These are phyloP conservation scores for Musca vetustissima DNA, from an alignment of 1,140 invertebrate species.

Conservation along the genomic window DNA sequence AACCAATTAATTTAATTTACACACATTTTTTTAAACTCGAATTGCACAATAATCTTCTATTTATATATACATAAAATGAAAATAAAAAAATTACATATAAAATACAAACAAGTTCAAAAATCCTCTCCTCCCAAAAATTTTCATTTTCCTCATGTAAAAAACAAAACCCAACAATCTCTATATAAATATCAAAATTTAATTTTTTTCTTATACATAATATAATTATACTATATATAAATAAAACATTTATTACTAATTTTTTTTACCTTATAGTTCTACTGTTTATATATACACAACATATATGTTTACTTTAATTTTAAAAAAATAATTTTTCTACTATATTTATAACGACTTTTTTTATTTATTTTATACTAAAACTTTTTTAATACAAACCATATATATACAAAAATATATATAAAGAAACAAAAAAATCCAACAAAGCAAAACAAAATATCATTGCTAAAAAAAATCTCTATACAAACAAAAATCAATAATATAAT, in stretches of 20 bases:
- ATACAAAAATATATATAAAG: slow-evolving; percentile 46
- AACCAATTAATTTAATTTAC: background rate
- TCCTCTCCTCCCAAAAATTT: background rate
- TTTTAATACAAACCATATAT: slow-evolving; percentile 31
- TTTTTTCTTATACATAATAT: slow-evolving; percentile 15
- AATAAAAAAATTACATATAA: background rate
- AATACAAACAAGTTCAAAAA: slow-evolving; percentile 18
- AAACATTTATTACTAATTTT: background rate
- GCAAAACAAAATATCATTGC: slow-evolving; percentile 30
- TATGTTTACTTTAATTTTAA: too few relatives aligned
- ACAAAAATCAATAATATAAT: background rate
- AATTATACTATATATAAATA: slow-evolving; percentile 1
- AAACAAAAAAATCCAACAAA: slow-evolving; percentile 26
- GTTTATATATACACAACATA: too few relatives aligned
- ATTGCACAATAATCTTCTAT: slow-evolving; percentile 8
- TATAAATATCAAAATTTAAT: background rate
- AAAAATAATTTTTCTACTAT: slow-evolving; percentile 10
- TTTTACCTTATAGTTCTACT: too few relatives aligned
- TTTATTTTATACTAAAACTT: slow-evolving; percentile 27
- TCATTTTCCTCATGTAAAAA: slow-evolving; percentile 5
- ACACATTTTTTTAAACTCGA: background rate
- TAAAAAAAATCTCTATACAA: slow-evolving; percentile 33
- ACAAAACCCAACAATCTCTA: background rate
- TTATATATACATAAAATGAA: background rate
- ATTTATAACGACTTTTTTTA: slow-evolving; percentile 26